A percentile compares a stretch with the other conserved stretches of the same genome.
Conservation (phyloP, 2,113 vertebrate species). For the Gambusia affinis region DNA sequence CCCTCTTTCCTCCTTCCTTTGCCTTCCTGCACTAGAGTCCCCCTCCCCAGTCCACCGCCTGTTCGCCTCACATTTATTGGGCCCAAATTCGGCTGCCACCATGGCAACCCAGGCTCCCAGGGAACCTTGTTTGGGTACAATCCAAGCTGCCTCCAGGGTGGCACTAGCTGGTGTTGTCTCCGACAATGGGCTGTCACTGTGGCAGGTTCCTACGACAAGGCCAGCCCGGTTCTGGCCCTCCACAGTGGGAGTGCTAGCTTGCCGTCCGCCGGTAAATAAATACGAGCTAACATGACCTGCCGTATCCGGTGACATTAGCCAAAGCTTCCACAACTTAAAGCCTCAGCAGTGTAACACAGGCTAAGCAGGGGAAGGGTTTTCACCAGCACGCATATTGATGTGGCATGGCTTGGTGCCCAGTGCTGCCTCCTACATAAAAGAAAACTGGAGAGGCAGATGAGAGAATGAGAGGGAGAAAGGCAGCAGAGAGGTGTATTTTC, state of each 20-base stretch:
- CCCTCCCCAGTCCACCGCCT: constrained; percentile 58
- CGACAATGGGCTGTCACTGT: constrained; percentile 54
- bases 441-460: constrained; percentile 44
- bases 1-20: constrained; percentile 42
- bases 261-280: constrained; percentile 60
- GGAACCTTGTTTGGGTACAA: constrained; percentile 79
- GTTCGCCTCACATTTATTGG: constrained; percentile 74
- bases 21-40: constrained; percentile 45
- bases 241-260: constrained; percentile 44
- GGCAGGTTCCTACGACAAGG: constrained; percentile 53
- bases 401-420: constrained; percentile 78
- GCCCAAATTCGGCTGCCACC: constrained; percentile 79
- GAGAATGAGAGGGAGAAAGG: constrained; percentile 57
- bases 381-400: constrained; percentile 77
- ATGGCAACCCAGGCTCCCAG: constrained; percentile 81
- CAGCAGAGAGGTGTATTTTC: constrained; percentile 48
- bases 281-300: constrained; percentile 60
- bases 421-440: constrained; percentile 75
- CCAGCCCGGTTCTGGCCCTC: constrained; percentile 28
- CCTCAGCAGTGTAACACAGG: constrained; percentile 33
- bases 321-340: constrained; percentile 47
- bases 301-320: constrained; percentile 63
- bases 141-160: constrained; percentile 79
- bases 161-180: constrained; percentile 68
- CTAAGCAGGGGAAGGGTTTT: constrained; percentile 66